Percentiles rank a stretch among this genome's conserved stretches.
These are phyloP conservation scores for Macrotrachela quadricornifera DNA, from an alignment of 1,140 invertebrate species.

Conservation along the genomic window DNA sequence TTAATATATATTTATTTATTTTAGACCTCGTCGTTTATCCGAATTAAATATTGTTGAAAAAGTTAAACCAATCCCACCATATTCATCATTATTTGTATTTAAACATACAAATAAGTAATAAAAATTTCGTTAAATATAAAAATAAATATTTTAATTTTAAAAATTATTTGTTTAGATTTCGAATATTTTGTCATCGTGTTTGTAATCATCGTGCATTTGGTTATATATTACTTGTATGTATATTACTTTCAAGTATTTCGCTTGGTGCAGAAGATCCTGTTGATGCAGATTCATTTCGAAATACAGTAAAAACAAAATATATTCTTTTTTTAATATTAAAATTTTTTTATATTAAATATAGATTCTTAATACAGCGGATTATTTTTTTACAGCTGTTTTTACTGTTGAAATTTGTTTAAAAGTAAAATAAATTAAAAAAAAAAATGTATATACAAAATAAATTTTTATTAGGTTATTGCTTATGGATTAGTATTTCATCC, in stretches of 20 bases:
- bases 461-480: slow-evolving; percentile 46
- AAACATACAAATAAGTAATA: slow-evolving; percentile 64
- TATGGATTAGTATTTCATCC: slow-evolving; percentile 89
- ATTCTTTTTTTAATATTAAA: not conserved
- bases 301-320: slow-evolving; percentile 37
- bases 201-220: slow-evolving; percentile 86
- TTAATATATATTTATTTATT: too few species aligned
- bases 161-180: slow-evolving; percentile 36
- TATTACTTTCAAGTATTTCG: slow-evolving; percentile 91
- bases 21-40: too few species aligned
- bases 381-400: slow-evolving; percentile 93
- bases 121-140: too few species aligned
- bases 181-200: slow-evolving; percentile 81
- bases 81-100: slow-evolving; percentile 85
- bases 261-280: slow-evolving; percentile 92
- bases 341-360: slow-evolving; percentile 34
- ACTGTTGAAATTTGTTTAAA: slow-evolving; percentile 91
- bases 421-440: slow-evolving; percentile 20
- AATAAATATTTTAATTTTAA: too few species aligned
- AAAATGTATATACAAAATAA: not conserved
- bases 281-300: slow-evolving; percentile 46
- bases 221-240: slow-evolving; percentile 85
- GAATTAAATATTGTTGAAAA: slow-evolving; percentile 29
- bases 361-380: slow-evolving; percentile 87
- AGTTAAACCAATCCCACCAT: slow-evolving; percentile 76